phyloP scores from a whole-genome alignment of 2,113 vertebrate genomes.

The Plecturocebus donacophilus region DNA sequence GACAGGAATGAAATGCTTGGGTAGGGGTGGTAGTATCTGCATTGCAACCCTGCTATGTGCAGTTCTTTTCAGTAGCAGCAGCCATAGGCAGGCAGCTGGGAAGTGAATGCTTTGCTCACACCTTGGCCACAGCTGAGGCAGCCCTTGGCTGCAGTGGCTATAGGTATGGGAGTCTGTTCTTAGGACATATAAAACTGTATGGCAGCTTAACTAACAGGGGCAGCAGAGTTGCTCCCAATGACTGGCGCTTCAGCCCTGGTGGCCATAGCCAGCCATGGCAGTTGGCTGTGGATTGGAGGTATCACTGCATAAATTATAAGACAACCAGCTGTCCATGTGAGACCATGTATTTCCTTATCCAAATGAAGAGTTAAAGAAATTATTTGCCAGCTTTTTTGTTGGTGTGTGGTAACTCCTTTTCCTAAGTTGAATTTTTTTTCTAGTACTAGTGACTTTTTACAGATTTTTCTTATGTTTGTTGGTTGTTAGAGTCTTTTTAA shows the following conservation, averaged over 20 bases:
- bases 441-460: not conserved
- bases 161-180: not conserved
- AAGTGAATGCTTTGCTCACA: not conserved
- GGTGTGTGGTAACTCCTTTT: not conserved
- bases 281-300: not conserved
- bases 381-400: not conserved
- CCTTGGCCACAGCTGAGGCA: not conserved
- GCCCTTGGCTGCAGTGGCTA: not conserved
- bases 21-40: not conserved
- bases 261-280: not conserved
- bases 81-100: not conserved
- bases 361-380: not conserved
- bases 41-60: not conserved
- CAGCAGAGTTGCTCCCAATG: not conserved
- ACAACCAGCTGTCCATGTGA: not conserved
- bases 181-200: too few species aligned
- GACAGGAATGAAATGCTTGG: not conserved
- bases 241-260: not conserved
- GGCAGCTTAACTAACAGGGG: not conserved
- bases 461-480: not conserved
- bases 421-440: slow-evolving; percentile 21
- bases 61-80: not conserved
- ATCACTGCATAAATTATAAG: not conserved
- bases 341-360: not conserved
- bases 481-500: not conserved